These are phyloP conservation scores for Melieria omissa DNA, from an alignment of 2,888 invertebrate species.

Conservation along the genomic window DNA sequence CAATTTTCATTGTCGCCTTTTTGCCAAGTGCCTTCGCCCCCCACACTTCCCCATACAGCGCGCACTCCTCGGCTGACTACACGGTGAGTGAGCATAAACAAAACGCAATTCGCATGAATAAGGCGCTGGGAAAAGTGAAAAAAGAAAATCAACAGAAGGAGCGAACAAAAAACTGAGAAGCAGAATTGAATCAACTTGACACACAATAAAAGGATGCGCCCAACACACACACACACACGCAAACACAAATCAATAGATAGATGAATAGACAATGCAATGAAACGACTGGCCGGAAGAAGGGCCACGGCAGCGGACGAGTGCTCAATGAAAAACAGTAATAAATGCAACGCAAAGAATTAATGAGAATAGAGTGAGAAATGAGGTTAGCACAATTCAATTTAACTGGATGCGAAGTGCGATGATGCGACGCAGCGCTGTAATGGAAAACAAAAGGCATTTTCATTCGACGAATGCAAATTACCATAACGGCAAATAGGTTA, in stretches of 20 bases:
- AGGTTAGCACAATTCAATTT: constrained; percentile 29
- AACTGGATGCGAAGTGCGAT: constrained; percentile 1
- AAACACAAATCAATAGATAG: not conserved
- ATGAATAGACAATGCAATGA: not conserved
- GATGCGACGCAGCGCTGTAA: constrained; percentile 26
- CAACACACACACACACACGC: not conserved
- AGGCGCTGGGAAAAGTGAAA: not conserved
- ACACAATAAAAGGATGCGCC: constrained; percentile 15
- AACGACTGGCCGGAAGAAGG: not conserved
- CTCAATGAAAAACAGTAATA: constrained; percentile 8
- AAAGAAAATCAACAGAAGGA: not conserved
- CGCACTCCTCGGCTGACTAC: too few species aligned
- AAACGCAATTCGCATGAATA: not conserved
- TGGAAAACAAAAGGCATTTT: constrained; percentile 35
- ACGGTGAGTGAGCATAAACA: not conserved
- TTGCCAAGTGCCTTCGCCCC: constrained; percentile 5
- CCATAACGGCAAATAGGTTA: constrained; percentile 43
- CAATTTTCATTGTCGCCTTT: constrained; percentile 44
- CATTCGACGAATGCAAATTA: constrained; percentile 44
- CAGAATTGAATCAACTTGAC: not conserved
- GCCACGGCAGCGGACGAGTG: not conserved
- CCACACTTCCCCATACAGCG: not conserved
- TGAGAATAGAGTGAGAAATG: constrained; percentile 11
- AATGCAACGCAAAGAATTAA: constrained; percentile 31
- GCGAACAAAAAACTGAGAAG: not conserved